A percentile compares a stretch with the other conserved stretches of the same genome.
phyloP scores from a whole-genome alignment of 2,113 vertebrate species.

The Pelusios castaneus region DNA sequence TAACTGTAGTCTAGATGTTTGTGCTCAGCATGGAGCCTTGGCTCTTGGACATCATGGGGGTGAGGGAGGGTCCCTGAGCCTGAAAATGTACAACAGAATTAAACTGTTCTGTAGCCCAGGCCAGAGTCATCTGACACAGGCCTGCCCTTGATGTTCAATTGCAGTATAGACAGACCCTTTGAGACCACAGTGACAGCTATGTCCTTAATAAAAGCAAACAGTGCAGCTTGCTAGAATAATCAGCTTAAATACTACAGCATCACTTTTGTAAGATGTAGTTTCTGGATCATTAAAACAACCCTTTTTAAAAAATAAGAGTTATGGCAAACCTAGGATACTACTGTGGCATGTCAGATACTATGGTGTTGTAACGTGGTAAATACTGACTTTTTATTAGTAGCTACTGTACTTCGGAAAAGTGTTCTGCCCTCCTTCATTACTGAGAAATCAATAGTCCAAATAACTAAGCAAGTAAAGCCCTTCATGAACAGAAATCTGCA shows the following conservation, averaged over 20 bases:
- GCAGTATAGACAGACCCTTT: not conserved
- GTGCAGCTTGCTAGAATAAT: not conserved
- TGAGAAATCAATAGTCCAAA: not conserved
- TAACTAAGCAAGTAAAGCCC: not conserved
- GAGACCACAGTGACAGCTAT: not conserved
- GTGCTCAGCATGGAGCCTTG: too few species aligned
- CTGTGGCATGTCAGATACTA: not conserved
- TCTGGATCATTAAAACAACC: slow-evolving; percentile 52
- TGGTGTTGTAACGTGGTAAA: not conserved
- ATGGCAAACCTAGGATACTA: not conserved
- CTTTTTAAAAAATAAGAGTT: not conserved
- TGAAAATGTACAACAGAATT: not conserved
- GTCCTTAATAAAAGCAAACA: not conserved
- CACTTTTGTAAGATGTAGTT: slow-evolving; percentile 40
- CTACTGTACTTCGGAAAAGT: not conserved
- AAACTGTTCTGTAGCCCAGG: not conserved
- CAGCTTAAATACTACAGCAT: not conserved
- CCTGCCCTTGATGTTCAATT: not conserved
- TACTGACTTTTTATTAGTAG: not conserved
- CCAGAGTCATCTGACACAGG: not conserved
- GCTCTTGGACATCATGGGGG: too few species aligned
- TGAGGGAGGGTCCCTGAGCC: not conserved
- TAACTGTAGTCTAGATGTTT: not conserved
- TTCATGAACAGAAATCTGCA: not conserved
- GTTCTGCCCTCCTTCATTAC: not conserved